Conservation (phyloP, 2,113 vertebrate genomes). For the Pteruthius melanotis region DNA sequence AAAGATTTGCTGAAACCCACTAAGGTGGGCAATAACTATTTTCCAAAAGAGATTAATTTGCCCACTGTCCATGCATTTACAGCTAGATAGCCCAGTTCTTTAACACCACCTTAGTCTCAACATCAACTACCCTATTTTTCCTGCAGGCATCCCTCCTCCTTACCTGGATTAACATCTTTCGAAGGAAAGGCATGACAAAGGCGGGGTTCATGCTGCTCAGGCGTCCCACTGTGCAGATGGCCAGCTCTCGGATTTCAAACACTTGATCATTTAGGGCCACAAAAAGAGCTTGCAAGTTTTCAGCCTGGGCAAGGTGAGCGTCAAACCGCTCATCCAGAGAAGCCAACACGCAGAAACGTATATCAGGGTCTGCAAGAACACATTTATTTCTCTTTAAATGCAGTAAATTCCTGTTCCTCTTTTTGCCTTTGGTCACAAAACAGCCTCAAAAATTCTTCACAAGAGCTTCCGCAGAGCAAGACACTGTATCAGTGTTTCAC, state of each 20-base stretch:
- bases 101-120: not conserved
- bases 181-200: constrained; percentile 98
- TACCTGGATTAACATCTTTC: constrained; percentile 99
- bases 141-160: not conserved
- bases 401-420: not conserved
- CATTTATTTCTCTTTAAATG: constrained; percentile 31
- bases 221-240: constrained; percentile 96
- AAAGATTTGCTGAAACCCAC: not conserved
- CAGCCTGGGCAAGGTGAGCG: constrained; percentile 94
- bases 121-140: not conserved
- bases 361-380: constrained; percentile 88
- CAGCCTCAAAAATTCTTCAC: not conserved
- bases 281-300: constrained; percentile 95
- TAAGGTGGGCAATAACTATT: not conserved
- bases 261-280: constrained; percentile 97
- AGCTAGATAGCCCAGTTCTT: not conserved
- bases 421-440: not conserved
- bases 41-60: not conserved
- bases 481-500: not conserved
- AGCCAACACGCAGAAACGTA: constrained; percentile 95
- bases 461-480: not conserved
- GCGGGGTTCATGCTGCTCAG: constrained; percentile 99
- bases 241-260: constrained; percentile 96
- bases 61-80: not conserved
- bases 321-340: constrained; percentile 98